Conservation (phyloP, 2,113 vertebrate species). For the Bucco capensis region DNA sequence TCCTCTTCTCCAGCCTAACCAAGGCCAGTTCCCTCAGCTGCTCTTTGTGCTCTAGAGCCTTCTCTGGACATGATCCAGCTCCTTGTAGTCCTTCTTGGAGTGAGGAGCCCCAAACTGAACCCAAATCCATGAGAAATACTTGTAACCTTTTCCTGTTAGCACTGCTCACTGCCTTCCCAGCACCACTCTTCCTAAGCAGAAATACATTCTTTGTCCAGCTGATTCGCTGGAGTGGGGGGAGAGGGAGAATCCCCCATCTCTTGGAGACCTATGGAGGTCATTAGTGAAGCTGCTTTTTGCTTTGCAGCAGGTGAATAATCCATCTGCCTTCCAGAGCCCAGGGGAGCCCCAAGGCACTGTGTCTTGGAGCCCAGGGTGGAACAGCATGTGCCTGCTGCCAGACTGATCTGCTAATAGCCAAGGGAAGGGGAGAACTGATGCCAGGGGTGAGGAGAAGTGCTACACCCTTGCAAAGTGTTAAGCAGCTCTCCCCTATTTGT, state of each 20-base stretch:
- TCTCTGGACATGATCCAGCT: too few relatives aligned
- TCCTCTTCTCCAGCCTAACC: too few relatives aligned
- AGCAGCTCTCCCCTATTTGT: conserved; percentile 60
- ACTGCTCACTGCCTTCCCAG: neutral
- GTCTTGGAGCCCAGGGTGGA: conserved; percentile 49
- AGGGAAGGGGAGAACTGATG: conserved; percentile 3
- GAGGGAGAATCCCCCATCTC: conserved; percentile 11
- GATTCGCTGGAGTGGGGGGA: conserved; percentile 12
- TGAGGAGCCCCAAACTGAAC: too few relatives aligned
- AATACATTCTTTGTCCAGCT: conserved; percentile 21
- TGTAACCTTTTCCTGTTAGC: neutral
- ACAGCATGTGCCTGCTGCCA: conserved; percentile 52
- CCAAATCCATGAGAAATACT: conserved; percentile 29
- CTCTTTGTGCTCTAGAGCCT: too few relatives aligned
- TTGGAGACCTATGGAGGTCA: conserved; percentile 49
- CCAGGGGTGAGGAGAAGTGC: conserved; percentile 36
- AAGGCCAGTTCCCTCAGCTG: too few relatives aligned
- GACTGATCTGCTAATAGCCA: conserved; percentile 54
- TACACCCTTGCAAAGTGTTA: conserved; percentile 42
- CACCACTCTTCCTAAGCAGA: neutral
- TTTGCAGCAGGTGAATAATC: conserved; percentile 36
- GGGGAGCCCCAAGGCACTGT: conserved; percentile 45
- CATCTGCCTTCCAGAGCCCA: conserved; percentile 68
- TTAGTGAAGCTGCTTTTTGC: conserved; percentile 35
- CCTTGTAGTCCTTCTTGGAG: too few relatives aligned